Evolutionary conservation across 2,888 invertebrate genomes (phyloP), one percentile per base, ranked within the genome.

Genomic region (Trilocha varians): DNA sequence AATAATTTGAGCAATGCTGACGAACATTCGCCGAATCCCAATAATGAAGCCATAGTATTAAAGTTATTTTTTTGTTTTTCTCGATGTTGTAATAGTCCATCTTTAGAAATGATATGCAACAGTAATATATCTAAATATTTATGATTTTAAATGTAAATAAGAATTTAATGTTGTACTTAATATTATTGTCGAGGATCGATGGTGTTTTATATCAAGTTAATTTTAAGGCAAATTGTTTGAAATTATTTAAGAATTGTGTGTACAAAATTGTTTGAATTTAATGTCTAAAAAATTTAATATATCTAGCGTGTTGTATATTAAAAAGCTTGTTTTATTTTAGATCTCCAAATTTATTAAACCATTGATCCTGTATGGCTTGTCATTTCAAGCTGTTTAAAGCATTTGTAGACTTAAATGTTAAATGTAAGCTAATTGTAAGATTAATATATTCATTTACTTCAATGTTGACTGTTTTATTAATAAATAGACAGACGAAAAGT

Each of bases 311-410:
- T 13, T 25, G 14, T 37, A 34, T 45, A 45, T 39, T n/a, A n/a
- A n/a, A n/a, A n/a, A n/a, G n/a, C n/a, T n/a, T n/a, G 25, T 25
- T 25, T 42, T 44, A 44, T 40, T 43, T 41, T 42, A 42, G 42
- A 47, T 42, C 46, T 41, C 44, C 32, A 32, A 33, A 34, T 45
- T 34, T 16, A 32, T 44, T 44, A 40, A 42, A 55, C 51, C 59
- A 55, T 64, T 59, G 56, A 56, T 62, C 62, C 63, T 57, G 48
- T 43, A 55, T 76, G 74, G 84, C 84, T 85, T 84, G 84, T 75
- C 53, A 65, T 76, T 75, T 77, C 84, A 79, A 77, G 85, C 85
- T 83, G 78, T 78, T 63, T 73, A 62, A 82, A 84, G 85, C 85
- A 85, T 85, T 85, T 83, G 73, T 83, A 84, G 82, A 72, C 56